These are phyloP conservation scores for Lutraria rhynchaena DNA, from an alignment of 1,140 invertebrate species.

Conservation along the genomic window DNA sequence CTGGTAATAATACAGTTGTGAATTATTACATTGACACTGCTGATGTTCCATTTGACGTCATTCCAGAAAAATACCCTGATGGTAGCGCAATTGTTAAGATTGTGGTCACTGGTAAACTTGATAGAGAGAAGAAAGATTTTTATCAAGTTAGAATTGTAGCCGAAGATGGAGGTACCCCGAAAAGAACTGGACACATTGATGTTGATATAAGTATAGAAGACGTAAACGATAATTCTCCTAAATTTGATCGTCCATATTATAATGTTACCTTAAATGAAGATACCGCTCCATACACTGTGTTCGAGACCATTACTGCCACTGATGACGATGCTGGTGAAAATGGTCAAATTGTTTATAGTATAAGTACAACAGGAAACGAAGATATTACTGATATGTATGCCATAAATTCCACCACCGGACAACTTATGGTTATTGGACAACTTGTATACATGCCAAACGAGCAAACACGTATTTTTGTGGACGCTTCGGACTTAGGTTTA, in stretches of 20 bases:
- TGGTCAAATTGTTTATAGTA: slow-evolving; percentile 71
- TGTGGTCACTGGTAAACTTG: slow-evolving; percentile 83
- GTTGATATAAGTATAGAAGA: slow-evolving; percentile 85
- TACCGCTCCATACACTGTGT: slow-evolving; percentile 54
- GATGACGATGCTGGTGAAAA: slow-evolving; percentile 75
- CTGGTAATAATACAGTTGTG: slow-evolving; percentile 68
- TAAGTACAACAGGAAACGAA: slow-evolving; percentile 59
- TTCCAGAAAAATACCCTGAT: slow-evolving; percentile 62
- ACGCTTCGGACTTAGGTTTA: slow-evolving; percentile 64
- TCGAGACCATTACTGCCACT: slow-evolving; percentile 69
- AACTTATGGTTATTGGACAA: slow-evolving; percentile 57
- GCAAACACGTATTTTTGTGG: slow-evolving; percentile 62
- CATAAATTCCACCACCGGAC: slow-evolving; percentile 16
- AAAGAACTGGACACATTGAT: slow-evolving; percentile 82
- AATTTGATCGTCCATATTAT: slow-evolving; percentile 84
- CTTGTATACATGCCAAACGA: slow-evolving; percentile 64
- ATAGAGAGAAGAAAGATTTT: slow-evolving; percentile 94
- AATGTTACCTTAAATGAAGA: slow-evolving; percentile 89
- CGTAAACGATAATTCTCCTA: slow-evolving; percentile 95
- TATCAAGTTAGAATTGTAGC: slow-evolving; percentile 94
- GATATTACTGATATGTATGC: slow-evolving; percentile 49
- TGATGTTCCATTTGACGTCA: slow-evolving; percentile 67
- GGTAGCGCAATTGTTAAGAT: slow-evolving; percentile 68
- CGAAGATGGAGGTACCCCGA: slow-evolving; percentile 92
- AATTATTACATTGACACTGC: slow-evolving; percentile 62